A percentile compares a stretch with the other conserved stretches of the same genome.
Evolutionary conservation across 37 sponge, comb jelly and placozoan species (phyloP).

Genomic region (Dysidea cf. avara): DNA sequence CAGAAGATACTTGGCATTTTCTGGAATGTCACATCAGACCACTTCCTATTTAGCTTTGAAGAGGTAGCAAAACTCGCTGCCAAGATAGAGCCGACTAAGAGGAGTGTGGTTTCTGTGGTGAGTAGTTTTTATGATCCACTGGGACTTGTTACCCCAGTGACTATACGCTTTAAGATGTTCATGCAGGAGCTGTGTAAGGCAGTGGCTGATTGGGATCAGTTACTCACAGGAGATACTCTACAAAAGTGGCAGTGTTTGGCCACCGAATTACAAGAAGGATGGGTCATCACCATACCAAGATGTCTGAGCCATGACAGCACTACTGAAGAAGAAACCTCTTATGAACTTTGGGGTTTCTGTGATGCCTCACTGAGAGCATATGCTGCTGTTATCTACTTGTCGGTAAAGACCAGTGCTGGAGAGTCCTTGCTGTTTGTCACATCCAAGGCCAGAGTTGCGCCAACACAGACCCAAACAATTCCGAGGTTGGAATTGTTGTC

Average conservation of each 20-base stretch:
- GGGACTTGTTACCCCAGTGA: background rate
- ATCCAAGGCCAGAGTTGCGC: conserved; percentile 21
- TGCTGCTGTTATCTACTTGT: conserved; percentile 27
- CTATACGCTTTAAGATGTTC: background rate
- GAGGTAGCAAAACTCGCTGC: conserved; percentile 6
- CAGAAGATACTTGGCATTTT: conserved; percentile 22
- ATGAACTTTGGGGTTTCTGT: conserved; percentile 22
- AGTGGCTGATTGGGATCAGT: no score
- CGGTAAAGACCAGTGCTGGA: background rate
- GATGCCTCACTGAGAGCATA: conserved; percentile 25
- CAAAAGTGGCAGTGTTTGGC: conserved; percentile 1
- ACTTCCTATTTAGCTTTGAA: conserved; percentile 1
- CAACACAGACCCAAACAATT: conserved; percentile 10
- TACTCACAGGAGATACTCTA: no score
- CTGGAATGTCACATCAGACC: conserved; percentile 20
- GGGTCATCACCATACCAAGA: conserved; percentile 18
- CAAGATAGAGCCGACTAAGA: conserved; percentile 27
- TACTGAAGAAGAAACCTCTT: background rate
- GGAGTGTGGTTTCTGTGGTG: conserved; percentile 6
- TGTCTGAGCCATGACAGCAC: background rate
- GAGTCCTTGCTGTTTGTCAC: background rate
- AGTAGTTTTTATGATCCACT: no score
- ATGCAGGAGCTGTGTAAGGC: no score
- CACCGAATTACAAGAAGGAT: background rate
- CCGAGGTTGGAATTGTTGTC: conserved; percentile 35